A percentile compares a stretch with the other conserved stretches of the same genome.
Conservation (phyloP, 2,797 vertebrate genomes). For the Heterohyrax brucei region DNA sequence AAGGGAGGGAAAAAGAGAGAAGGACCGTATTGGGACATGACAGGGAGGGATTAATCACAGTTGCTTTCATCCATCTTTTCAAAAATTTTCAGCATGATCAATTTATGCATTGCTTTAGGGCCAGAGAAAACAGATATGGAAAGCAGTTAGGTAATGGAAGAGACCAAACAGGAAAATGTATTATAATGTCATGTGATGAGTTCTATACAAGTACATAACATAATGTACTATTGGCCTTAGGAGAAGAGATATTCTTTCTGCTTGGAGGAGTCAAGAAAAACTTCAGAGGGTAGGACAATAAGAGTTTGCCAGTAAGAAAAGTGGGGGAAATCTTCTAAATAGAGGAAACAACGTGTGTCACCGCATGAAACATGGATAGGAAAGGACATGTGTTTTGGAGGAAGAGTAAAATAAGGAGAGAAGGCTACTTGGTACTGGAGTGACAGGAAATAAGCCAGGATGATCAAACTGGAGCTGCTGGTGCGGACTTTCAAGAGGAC, state of each 20-base stretch:
- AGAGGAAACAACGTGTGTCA: no score
- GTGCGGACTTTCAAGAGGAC: not conserved
- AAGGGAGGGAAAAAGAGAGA: not conserved
- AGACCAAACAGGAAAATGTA: not conserved
- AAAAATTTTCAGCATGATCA: not conserved
- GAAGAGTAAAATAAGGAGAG: not conserved
- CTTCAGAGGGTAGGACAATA: not conserved
- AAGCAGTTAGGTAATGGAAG: not conserved
- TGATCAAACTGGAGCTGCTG: not conserved
- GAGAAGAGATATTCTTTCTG: not conserved
- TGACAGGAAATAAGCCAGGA: not conserved
- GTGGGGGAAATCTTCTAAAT: not conserved
- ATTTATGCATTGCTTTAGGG: not conserved
- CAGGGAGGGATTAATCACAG: not conserved
- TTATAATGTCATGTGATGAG: not conserved
- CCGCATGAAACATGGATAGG: not conserved
- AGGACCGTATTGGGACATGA: not conserved
- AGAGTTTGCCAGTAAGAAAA: not conserved
- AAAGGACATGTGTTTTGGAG: not conserved
- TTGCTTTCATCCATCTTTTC: not conserved
- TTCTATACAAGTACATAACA: not conserved
- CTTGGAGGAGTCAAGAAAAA: not conserved
- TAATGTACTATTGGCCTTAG: fast-evolving
- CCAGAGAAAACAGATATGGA: not conserved
- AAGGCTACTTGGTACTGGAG: not conserved